Evolutionary conservation across 2,888 invertebrate species (phyloP).

Genomic region (Amblyjoppa proteus): DNA sequence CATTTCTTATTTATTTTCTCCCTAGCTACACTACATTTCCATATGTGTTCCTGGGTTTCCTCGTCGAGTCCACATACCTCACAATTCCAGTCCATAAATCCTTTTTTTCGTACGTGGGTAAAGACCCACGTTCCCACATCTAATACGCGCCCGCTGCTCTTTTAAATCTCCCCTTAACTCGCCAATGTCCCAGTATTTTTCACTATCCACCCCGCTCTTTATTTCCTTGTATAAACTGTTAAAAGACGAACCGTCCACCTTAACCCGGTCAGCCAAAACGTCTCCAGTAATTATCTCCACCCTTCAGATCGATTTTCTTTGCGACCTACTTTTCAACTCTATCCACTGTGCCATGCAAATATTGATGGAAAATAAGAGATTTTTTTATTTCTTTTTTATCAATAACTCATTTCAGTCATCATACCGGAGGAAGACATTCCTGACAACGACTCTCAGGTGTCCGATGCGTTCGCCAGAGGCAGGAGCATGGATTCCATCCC

Average conservation of each 20-base stretch:
- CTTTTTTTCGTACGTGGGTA: not conserved
- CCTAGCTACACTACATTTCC: not conserved
- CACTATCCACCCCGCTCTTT: no score
- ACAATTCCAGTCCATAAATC: not conserved
- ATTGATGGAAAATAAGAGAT: no score
- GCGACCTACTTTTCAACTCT: slow-evolving; percentile 66
- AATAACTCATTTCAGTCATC: slow-evolving; percentile 87
- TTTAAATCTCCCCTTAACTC: not conserved
- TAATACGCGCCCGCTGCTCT: not conserved
- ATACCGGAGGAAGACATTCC: slow-evolving; percentile 91
- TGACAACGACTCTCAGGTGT: slow-evolving; percentile 84
- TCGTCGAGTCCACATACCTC: not conserved
- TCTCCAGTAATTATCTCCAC: slow-evolving; percentile 30
- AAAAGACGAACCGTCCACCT: no score
- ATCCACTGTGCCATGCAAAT: not conserved
- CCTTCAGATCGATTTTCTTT: slow-evolving; percentile 8
- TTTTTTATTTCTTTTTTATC: not conserved
- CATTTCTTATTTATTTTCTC: not conserved
- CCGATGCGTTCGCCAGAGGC: slow-evolving; percentile 90
- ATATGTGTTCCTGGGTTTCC: not conserved
- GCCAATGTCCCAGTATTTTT: no score
- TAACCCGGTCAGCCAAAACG: not conserved
- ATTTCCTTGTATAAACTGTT: no score
- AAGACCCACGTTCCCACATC: not conserved
- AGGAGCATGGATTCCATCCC: slow-evolving; percentile 96